Evolutionary conservation across 2,797 vertebrate species (phyloP), one percentile per base, ranked within the genome.

Genomic region (Huso huso): DNA sequence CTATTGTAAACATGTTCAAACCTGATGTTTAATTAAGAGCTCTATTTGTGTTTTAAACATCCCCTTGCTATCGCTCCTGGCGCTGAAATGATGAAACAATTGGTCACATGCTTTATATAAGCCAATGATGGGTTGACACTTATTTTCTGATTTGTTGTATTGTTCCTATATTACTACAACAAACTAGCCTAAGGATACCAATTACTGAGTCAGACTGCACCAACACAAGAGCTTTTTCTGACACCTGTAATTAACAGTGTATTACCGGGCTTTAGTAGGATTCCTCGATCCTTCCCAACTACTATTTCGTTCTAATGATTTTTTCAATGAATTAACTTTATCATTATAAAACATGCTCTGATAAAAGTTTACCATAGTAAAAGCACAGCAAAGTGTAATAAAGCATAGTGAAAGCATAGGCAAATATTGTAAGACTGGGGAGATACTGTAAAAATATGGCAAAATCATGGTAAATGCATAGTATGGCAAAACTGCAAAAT

Each of bases 21-120:
- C 69, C 55, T 23, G 69, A 52, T 52, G 8, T 52, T 64, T 70
- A 67, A 70, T 70, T 66, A 57, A 63, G 61, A 60, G 62, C 53
- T 18, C 61, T 59, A 60, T 48, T 10, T 63, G 55, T 9, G 69
- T 15, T 63, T 66, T 63, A 57, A 13, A 67, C 65, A 70, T 66
- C 50, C 48, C 65, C n/a, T 58, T 49, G 49, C 15, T 51, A 65
- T 18, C 58, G 48, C 52, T 70, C 67, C 51, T 18, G 60, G 61
- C 60, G 63, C n/a, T 11, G 66, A 15, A 59, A 59, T 10, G 18
- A 9, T 18, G 49, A 63, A 70, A 60, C 18, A 63, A 51, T 23
- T 51, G 51, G 12, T 37, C 59, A 49, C 37, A 55, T 15, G 50
- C 6, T 13, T 23, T 10, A 51, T 60, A 6, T 50, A 52, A 61